Evolutionary conservation across 2,113 vertebrate species (phyloP).

Genomic region (Tenrec ecaudatus): DNA sequence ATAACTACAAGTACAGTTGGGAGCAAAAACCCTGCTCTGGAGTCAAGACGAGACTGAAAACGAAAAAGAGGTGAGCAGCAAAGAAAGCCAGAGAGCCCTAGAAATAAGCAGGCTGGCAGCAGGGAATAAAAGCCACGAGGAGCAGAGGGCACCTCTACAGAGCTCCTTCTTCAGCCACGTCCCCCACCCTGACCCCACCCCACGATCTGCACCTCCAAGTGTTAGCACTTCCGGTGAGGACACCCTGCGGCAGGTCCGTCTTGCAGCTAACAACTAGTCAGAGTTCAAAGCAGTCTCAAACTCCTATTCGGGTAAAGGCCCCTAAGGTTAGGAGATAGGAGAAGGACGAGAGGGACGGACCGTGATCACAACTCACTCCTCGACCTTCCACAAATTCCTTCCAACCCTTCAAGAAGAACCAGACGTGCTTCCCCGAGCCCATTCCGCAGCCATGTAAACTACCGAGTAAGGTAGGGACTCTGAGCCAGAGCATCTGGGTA

Average conservation of each 20-base stretch:
- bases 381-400: background rate
- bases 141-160: background rate
- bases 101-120: background rate
- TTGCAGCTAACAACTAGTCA: background rate
- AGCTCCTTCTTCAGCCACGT: no score
- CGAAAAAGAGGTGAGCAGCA: background rate
- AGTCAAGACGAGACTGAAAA: background rate
- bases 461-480: background rate
- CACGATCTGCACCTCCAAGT: rapidly evolving
- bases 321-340: background rate
- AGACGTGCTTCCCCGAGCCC: background rate
- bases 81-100: background rate
- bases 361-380: background rate
- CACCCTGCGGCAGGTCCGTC: rapidly evolving
- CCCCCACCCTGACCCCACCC: no score
- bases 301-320: background rate
- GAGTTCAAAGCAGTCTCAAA: background rate
- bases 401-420: background rate
- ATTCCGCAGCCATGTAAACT: background rate
- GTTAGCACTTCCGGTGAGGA: rapidly evolving
- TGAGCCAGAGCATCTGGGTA: background rate
- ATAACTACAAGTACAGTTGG: background rate
- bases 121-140: background rate
- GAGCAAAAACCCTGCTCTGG: background rate
- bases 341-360: background rate